Evolutionary conservation across 2,888 invertebrate species (phyloP).

Genomic region (Amaurobius ferox): DNA sequence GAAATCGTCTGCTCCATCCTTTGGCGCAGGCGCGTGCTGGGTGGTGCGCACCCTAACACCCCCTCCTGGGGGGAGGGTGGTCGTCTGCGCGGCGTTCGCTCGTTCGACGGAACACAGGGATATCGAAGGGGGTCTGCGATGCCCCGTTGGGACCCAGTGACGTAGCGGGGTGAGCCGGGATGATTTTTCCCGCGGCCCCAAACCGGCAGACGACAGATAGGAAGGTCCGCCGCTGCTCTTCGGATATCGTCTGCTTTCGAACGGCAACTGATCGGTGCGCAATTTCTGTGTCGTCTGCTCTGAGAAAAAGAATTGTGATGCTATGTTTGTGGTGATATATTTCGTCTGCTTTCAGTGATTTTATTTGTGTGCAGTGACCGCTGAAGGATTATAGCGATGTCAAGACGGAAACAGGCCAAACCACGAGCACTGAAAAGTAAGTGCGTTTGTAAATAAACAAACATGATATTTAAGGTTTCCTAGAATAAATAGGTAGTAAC

Average conservation of each 20-base stretch:
- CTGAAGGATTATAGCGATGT: conserved; percentile 37
- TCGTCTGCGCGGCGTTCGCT: conserved; percentile 8
- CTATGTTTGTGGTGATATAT: background rate
- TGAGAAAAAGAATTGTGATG: conserved; percentile 24
- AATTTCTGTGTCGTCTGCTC: conserved; percentile 4
- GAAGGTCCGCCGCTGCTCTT: conserved; percentile 6
- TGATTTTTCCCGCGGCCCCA: conserved; percentile 36
- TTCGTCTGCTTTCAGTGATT: background rate
- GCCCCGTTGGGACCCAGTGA: conserved; percentile 32
- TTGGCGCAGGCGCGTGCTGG: conserved; percentile 25
- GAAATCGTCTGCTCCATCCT: background rate
- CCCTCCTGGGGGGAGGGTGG: conserved; percentile 18
- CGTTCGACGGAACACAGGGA: background rate
- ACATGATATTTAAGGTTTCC: background rate
- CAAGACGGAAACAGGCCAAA: conserved; percentile 63
- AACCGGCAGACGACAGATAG: conserved; percentile 31
- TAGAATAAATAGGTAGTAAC: too few species aligned
- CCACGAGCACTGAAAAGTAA: conserved; percentile 67
- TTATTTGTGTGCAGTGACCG: background rate
- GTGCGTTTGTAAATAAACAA: conserved; percentile 4
- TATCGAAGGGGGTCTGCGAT: conserved; percentile 3
- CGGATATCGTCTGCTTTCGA: conserved; percentile 34
- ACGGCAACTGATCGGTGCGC: background rate
- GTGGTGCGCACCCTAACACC: background rate
- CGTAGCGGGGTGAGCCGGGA: conserved; percentile 26